Evolutionary conservation across 2,797 vertebrate genomes (phyloP).

Genomic region (Gymnoscopelus braueri): DNA sequence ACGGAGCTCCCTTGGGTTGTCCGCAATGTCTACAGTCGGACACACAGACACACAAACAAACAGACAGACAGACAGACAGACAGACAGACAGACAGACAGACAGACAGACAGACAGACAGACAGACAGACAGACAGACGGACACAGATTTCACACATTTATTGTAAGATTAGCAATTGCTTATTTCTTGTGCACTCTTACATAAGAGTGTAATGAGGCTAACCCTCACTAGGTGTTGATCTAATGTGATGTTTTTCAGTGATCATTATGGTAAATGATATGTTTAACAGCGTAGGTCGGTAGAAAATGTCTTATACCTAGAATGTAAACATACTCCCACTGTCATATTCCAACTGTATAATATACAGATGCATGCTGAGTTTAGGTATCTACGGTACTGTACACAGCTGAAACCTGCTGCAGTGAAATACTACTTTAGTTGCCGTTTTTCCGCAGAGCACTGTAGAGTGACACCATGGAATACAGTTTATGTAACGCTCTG

Average conservation of each 20-base stretch:
- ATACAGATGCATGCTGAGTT: neutral
- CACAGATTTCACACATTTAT: no score
- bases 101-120: no score
- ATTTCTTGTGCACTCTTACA: no score
- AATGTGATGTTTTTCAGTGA: neutral
- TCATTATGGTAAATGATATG: neutral
- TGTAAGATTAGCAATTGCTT: no score
- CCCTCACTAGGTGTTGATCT: neutral
- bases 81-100: no score
- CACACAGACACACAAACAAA: no score
- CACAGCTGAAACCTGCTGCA: slow-evolving; percentile 22
- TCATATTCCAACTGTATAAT: neutral
- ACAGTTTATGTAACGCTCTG: slow-evolving; percentile 31
- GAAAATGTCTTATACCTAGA: no score
- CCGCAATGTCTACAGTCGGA: no score
- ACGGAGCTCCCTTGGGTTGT: no score
- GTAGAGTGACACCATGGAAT: slow-evolving; percentile 34
- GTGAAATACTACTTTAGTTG: slow-evolving; percentile 18
- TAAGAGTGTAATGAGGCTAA: neutral
- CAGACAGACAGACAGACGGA: no score
- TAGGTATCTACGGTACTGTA: neutral
- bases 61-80: no score
- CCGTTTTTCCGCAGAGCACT: slow-evolving; percentile 23
- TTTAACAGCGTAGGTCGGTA: neutral
- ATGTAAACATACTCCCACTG: neutral